Conservation (phyloP, 2,797 vertebrate species). For the Urosaurus nigricauda region DNA sequence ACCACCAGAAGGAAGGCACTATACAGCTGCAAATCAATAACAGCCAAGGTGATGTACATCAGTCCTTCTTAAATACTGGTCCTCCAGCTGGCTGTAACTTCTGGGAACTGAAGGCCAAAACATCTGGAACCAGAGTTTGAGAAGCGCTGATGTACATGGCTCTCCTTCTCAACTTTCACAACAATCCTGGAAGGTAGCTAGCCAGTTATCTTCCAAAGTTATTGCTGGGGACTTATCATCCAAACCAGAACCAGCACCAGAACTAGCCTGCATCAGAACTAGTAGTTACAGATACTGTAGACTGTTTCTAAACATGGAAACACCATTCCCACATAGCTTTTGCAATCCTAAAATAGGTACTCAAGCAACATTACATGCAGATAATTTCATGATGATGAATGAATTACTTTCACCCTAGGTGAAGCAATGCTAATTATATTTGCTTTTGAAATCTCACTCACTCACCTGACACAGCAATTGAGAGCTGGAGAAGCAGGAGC, state of each 20-base stretch:
- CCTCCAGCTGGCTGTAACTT: background rate
- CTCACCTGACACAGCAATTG: constrained; percentile 51
- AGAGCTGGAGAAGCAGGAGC: constrained; percentile 58
- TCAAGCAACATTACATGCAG: background rate
- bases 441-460: background rate
- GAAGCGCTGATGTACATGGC: background rate
- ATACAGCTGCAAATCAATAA: background rate
- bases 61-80: too few species aligned
- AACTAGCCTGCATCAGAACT: background rate
- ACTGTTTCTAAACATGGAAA: background rate
- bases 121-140: background rate
- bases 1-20: background rate
- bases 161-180: too few species aligned
- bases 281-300: background rate
- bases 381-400: too few species aligned
- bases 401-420: background rate
- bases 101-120: background rate
- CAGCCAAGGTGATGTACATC: too few species aligned
- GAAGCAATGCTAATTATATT: background rate
- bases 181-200: background rate
- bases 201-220: background rate
- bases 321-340: too few species aligned
- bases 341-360: too few species aligned
- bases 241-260: background rate
- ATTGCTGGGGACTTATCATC: background rate